Conservation (phyloP, 2,113 vertebrate species). For the Sminthopsis crassicaudata region DNA sequence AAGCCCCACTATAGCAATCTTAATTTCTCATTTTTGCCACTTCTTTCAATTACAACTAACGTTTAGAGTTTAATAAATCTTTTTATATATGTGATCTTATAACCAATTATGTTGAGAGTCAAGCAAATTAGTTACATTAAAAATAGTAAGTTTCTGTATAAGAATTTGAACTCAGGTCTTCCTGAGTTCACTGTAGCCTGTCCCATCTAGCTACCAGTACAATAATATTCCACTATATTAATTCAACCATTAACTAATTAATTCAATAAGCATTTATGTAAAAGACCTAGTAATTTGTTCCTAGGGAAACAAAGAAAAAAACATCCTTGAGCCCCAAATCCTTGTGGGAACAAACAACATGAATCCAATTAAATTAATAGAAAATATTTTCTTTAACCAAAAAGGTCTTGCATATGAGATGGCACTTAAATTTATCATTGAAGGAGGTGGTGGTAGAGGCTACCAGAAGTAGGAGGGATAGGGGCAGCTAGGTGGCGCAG, state of each 20-base stretch:
- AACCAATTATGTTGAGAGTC: not conserved
- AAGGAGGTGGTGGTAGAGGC: not conserved
- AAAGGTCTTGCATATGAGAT: not conserved
- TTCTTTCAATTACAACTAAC: not conserved
- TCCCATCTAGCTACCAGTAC: not conserved
- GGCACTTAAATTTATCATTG: not conserved
- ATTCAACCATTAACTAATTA: not conserved
- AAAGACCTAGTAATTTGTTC: not conserved
- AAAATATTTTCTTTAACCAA: not conserved
- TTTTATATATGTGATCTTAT: not conserved
- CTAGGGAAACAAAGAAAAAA: not conserved
- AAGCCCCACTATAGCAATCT: not conserved
- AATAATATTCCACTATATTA: not conserved
- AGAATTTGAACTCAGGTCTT: not conserved
- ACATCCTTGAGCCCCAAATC: not conserved
- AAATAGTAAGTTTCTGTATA: not conserved
- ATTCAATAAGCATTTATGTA: not conserved
- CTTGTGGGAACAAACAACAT: not conserved
- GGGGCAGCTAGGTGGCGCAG: too few relatives aligned
- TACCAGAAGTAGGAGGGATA: not conserved
- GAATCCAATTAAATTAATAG: not conserved
- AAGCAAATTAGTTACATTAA: not conserved
- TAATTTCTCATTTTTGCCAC: not conserved
- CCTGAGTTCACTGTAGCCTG: not conserved
- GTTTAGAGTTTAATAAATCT: not conserved